phyloP scores from a whole-genome alignment of 2,888 invertebrate genomes.

The Pristionchus entomophagus region DNA sequence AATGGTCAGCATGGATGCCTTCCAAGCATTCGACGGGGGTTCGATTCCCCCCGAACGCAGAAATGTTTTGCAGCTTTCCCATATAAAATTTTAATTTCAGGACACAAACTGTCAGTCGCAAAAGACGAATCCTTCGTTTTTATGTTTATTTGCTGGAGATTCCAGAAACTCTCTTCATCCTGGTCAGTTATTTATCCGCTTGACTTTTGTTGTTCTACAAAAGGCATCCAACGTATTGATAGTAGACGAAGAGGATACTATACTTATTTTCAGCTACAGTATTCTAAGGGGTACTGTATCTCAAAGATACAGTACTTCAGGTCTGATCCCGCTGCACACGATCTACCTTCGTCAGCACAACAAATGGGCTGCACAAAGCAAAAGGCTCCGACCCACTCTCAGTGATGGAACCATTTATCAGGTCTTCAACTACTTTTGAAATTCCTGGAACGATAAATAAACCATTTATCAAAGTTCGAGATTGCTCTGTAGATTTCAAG shows the following conservation, averaged over 20 bases:
- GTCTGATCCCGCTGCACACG: conserved; percentile 61
- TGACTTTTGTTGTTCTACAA: no score
- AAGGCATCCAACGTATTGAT: no score
- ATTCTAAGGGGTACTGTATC: background rate
- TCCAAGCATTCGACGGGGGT: conserved; percentile 55
- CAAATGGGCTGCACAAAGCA: conserved; percentile 57
- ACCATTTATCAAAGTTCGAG: no score
- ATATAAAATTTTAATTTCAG: conserved; percentile 29
- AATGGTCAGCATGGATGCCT: conserved; percentile 60
- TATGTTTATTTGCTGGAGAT: conserved; percentile 63
- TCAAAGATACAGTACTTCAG: background rate
- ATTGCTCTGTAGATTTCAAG: no score
- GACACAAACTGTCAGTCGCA: conserved; percentile 51
- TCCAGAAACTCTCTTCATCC: conserved; percentile 66
- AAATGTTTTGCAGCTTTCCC: background rate
- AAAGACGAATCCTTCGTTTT: background rate
- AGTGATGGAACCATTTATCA: conserved; percentile 61
- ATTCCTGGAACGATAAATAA: no score
- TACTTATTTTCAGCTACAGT: background rate
- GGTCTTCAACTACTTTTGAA: no score
- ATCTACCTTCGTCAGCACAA: conserved; percentile 70
- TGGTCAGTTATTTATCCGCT: background rate
- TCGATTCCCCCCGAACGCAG: conserved; percentile 55
- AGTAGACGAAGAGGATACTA: no score
- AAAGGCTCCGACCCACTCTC: conserved; percentile 50